Evolutionary conservation across 2,888 invertebrate species (phyloP), one percentile per base, ranked within the genome.

Genomic region (Athetis lepigone): DNA sequence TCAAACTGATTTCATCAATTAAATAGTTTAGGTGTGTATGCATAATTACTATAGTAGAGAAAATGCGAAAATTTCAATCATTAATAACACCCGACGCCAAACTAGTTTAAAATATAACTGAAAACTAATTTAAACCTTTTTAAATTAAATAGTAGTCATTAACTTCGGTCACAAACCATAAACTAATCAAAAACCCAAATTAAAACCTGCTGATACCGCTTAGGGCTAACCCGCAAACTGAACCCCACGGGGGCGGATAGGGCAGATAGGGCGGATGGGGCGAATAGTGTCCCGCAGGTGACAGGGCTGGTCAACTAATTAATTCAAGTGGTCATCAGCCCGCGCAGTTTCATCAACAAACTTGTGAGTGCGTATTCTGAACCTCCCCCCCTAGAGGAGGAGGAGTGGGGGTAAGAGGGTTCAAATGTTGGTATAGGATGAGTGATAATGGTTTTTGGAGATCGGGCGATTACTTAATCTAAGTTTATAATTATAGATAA

Each of bases 321-420:
- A 79, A 77, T 73, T 72, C 61, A 66, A 77, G 77, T 75, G 77
- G 73, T 68, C 72, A 63, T 64, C 58, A 57, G 54, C 37, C 33
- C 21, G 43, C 55, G 47, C 40, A 57, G 64, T 54, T 68, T 63
- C 57, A 65, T 68, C 72, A 68, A 75, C 76, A 68, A 77, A 79
- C 50, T 79, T 76, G 18, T 58, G 62, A 65, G 57, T 61, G 63
- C 46, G 47, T 57, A n/a, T 13, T 13, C 42, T 11, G 50, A 39
- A n/a, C n/a, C n/a, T n/a, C n/a, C n/a, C n/a, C n/a, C n/a, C n/a
- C n/a, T n/a, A n/a, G n/a, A 18, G 51, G 52, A 33, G 21, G 43
- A 2, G 18, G 7, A 16, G 7, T 23, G 9, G 40, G 19, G 29
- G 33, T 23, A 11, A 9, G 11, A n/a, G 47, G 19, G 43, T 9